Conservation (phyloP, 2,797 vertebrate genomes). For the Lutjanus campechanus region DNA sequence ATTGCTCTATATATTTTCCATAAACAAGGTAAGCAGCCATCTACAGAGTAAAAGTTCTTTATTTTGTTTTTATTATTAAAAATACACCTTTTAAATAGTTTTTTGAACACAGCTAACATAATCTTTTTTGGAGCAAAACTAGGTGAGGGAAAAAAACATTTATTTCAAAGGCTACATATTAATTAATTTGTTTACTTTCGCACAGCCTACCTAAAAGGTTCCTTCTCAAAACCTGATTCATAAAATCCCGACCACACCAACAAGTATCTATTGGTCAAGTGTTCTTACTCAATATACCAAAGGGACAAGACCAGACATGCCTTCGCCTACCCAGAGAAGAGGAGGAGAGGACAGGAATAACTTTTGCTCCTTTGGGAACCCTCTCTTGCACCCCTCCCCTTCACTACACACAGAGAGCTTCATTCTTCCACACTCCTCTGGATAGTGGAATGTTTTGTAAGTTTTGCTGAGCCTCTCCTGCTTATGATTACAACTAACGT, state of each 20-base stretch:
- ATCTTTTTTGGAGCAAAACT: neutral
- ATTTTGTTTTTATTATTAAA: neutral
- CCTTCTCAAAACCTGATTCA: neutral
- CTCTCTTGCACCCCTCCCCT: slow-evolving; percentile 39
- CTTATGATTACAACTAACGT: slow-evolving; percentile 18
- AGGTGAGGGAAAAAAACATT: neutral
- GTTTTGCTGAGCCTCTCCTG: slow-evolving; percentile 21
- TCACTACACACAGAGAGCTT: slow-evolving; percentile 36
- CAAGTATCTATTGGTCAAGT: slow-evolving; percentile 29
- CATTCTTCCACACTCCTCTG: slow-evolving; percentile 30
- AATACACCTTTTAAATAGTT: neutral
- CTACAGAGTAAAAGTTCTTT: neutral
- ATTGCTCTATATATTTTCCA: neutral
- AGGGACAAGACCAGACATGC: slow-evolving; percentile 67
- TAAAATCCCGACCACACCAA: slow-evolving; percentile 5
- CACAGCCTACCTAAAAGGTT: neutral
- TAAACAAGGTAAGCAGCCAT: neutral
- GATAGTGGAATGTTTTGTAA: slow-evolving; percentile 65
- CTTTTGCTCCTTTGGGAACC: slow-evolving; percentile 57
- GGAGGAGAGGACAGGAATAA: slow-evolving; percentile 66
- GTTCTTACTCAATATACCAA: slow-evolving; percentile 33
- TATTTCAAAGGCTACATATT: neutral
- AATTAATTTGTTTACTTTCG: neutral
- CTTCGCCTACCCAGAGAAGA: slow-evolving; percentile 32
- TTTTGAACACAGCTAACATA: neutral